Conservation (phyloP, 2,888 invertebrate genomes). For the Carpatolechia fugitivella region DNA sequence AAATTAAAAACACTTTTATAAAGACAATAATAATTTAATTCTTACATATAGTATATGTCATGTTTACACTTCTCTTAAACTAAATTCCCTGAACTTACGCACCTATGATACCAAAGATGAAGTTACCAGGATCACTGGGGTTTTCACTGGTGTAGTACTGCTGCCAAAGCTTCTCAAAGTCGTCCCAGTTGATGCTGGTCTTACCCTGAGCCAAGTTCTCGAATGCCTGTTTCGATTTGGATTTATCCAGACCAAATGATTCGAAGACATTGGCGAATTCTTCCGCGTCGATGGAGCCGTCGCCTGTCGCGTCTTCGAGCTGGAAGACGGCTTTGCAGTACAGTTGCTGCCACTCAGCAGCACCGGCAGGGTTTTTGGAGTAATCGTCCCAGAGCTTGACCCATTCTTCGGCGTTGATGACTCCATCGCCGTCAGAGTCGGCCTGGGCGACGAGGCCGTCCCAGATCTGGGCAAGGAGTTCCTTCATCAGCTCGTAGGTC, state of each 20-base stretch:
- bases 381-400: conserved; percentile 88
- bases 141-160: conserved; percentile 83
- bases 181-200: conserved; percentile 85
- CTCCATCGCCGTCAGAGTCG: conserved; percentile 87
- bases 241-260: conserved; percentile 85
- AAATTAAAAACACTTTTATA: too few relatives aligned
- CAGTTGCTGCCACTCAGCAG: conserved; percentile 89
- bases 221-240: conserved; percentile 88
- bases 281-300: conserved; percentile 85
- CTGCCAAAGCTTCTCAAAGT: conserved; percentile 88
- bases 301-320: conserved; percentile 90
- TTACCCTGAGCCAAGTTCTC: conserved; percentile 87
- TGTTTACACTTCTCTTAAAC: background rate
- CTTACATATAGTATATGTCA: background rate
- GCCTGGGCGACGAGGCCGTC: conserved; percentile 85
- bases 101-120: conserved; percentile 83
- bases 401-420: conserved; percentile 91
- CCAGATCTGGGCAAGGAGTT: conserved; percentile 79
- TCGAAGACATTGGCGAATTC: conserved; percentile 90
- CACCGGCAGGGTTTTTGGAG: conserved; percentile 79
- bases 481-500: conserved; percentile 84
- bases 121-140: conserved; percentile 59
- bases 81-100: background rate
- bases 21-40: background rate
- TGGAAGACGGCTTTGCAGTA: conserved; percentile 94